These are phyloP conservation scores for Sclerodermus sp. DNA, from an alignment of 2,888 invertebrate genomes.

Conservation along the genomic window DNA sequence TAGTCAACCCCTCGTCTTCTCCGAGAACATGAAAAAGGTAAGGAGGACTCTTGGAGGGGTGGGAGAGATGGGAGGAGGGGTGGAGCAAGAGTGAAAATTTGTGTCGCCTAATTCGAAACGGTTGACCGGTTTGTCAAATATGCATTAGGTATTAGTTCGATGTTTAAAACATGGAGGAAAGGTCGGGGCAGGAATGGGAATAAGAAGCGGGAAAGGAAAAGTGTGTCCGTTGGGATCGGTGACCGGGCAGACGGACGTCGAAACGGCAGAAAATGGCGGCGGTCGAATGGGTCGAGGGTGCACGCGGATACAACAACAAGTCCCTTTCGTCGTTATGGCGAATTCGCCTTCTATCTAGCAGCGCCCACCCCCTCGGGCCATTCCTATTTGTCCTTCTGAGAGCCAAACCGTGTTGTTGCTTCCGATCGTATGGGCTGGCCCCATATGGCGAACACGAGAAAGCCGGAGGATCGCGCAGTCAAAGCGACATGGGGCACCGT, in stretches of 20 bases:
- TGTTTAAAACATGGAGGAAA: not conserved
- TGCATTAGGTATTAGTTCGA: not conserved
- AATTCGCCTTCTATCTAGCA: not conserved
- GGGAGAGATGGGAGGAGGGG: not conserved
- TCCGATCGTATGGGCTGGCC: constrained; percentile 42
- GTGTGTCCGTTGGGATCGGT: not conserved
- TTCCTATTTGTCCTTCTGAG: constrained; percentile 51
- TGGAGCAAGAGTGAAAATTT: not conserved
- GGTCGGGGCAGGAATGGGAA: not conserved
- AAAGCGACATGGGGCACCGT: not conserved
- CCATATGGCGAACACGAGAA: constrained; percentile 4
- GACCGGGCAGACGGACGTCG: not conserved
- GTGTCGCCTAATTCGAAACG: not conserved
- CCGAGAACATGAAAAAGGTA: not conserved
- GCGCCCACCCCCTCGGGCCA: not conserved
- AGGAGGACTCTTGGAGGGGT: not conserved
- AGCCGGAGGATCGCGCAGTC: constrained; percentile 18
- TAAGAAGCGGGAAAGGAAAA: too few species aligned
- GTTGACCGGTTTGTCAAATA: not conserved
- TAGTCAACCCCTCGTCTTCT: not conserved
- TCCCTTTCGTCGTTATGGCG: not conserved
- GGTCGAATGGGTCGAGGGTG: not conserved
- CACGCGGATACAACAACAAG: not conserved
- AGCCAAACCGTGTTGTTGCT: constrained; percentile 53
- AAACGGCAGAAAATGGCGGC: not conserved